A percentile compares a stretch with the other conserved stretches of the same genome.
Conservation (phyloP, 1,140 invertebrate species). For the Agraylea sexmaculata region DNA sequence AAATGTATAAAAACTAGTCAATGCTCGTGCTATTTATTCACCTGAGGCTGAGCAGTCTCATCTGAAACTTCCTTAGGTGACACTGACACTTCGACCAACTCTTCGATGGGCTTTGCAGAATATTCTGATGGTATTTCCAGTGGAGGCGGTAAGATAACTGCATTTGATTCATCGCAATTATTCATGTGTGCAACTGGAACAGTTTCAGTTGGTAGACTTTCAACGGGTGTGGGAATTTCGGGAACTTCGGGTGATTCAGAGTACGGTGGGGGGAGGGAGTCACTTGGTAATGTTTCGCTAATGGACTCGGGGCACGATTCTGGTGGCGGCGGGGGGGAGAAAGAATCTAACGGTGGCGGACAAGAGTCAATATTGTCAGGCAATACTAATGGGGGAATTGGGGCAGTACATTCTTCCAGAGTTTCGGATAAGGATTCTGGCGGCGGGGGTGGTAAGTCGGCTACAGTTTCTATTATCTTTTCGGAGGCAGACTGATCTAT, state of each 20-base stretch:
- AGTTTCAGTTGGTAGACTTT: slow-evolving; percentile 10
- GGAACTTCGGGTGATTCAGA: slow-evolving; percentile 17
- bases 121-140: slow-evolving; percentile 8
- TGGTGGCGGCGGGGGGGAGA: slow-evolving; percentile 18
- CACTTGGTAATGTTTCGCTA: slow-evolving; percentile 16
- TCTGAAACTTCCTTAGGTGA: slow-evolving; percentile 18
- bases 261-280: slow-evolving; percentile 19
- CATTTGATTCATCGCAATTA: slow-evolving; percentile 8
- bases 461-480: too few species aligned
- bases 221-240: slow-evolving; percentile 18
- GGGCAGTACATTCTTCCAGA: background rate
- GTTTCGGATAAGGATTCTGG: background rate
- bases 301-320: slow-evolving; percentile 19
- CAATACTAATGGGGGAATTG: background rate
- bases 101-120: slow-evolving; percentile 18
- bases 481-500: too few species aligned
- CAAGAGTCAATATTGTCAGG: background rate
- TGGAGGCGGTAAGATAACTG: slow-evolving; percentile 6
- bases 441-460: background rate
- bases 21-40: slow-evolving; percentile 29
- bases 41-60: slow-evolving; percentile 24
- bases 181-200: slow-evolving; percentile 7
- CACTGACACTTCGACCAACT: slow-evolving; percentile 18
- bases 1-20: slow-evolving; percentile 20
- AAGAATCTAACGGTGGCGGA: slow-evolving; percentile 15